Evolutionary conservation across 2,888 invertebrate species (phyloP), one percentile per base, ranked within the genome.

Genomic region (Dinocampus coccinellae): DNA sequence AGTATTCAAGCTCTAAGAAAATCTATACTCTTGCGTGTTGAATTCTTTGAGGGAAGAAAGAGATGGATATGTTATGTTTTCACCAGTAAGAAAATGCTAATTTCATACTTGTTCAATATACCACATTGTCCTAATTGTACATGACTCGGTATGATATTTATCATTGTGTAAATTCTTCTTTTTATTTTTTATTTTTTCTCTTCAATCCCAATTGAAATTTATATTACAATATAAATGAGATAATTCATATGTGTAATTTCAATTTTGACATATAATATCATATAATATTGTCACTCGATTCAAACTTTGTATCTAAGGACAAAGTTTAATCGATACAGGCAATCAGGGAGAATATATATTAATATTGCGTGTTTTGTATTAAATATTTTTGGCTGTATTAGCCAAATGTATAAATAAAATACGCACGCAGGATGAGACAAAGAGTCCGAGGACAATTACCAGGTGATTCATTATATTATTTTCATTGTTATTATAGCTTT

Each of bases 21-120:
- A 82, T 82, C 80, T 76, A 83, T 82, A 83, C 71, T 60, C 73
- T 82, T 68, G 80, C 82, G 77, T 81, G 79, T 72, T 73, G 63
- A 47, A 69, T 73, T 68, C 55, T 67, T 67, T 47, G 26, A 20
- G 57, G 52, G 68, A 72, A 52, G 67, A 66, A 52, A 36, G 24
- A 60, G 53, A 66, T 70, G 67, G 67, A 70, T 57, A 78, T 77
- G 80, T 80, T 68, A 74, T 60, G 71, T 79, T 77, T 78, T 81
- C 79, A 73, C 80, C 68, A 73, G 58, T 77, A 81, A 81, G 82
- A 81, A 80, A 79, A 81, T 81, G 79, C 78, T 79, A 82, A 83
- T 83, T 75, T 74, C 68, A 53, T 42, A 61, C 66, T 70, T n/a
- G n/a, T n/a, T 4, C 16, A 47, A 16, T 16, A 63, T 71, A 76